Conservation (phyloP, 1,140 invertebrate genomes). For the Anoplolepis gracilipes region DNA sequence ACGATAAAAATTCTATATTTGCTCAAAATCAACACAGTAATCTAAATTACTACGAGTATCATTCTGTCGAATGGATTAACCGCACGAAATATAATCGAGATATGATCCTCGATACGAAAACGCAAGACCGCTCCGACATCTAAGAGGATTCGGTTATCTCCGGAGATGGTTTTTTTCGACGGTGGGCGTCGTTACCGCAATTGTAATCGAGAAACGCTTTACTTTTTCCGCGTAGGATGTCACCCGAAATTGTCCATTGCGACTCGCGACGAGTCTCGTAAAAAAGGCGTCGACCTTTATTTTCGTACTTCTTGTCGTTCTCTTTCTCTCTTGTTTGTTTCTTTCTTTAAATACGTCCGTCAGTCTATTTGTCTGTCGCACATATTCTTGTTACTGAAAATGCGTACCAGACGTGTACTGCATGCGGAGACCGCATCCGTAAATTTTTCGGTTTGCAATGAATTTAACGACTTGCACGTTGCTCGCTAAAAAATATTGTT, state of each 20-base stretch:
- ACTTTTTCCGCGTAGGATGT: conserved; percentile 12
- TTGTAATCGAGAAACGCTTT: conserved; percentile 61
- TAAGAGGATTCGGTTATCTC: conserved; percentile 46
- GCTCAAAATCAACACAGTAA: background rate
- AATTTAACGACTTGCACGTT: conserved; percentile 51
- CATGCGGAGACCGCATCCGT: conserved; percentile 31
- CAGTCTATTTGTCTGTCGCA: conserved; percentile 27
- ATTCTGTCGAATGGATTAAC: background rate
- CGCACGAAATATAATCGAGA: conserved; percentile 42
- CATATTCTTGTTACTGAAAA: conserved; percentile 37
- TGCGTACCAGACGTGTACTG: conserved; percentile 42
- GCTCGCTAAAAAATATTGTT: conserved; percentile 32
- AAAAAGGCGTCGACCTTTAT: conserved; percentile 59
- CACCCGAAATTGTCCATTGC: conserved; percentile 44
- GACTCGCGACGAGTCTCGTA: conserved; percentile 32
- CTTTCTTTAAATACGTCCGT: background rate
- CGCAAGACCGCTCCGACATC: conserved; percentile 12
- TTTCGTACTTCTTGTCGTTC: conserved; percentile 32
- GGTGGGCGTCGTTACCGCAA: conserved; percentile 46
- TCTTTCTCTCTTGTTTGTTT: background rate
- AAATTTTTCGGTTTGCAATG: conserved; percentile 63
- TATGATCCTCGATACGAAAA: conserved; percentile 18
- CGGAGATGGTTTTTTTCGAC: conserved; percentile 44
- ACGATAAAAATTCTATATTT: background rate
- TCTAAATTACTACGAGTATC: conserved; percentile 14